These are phyloP conservation scores for Epirrhoe tristata DNA, from an alignment of 2,888 invertebrate genomes.

Conservation along the genomic window DNA sequence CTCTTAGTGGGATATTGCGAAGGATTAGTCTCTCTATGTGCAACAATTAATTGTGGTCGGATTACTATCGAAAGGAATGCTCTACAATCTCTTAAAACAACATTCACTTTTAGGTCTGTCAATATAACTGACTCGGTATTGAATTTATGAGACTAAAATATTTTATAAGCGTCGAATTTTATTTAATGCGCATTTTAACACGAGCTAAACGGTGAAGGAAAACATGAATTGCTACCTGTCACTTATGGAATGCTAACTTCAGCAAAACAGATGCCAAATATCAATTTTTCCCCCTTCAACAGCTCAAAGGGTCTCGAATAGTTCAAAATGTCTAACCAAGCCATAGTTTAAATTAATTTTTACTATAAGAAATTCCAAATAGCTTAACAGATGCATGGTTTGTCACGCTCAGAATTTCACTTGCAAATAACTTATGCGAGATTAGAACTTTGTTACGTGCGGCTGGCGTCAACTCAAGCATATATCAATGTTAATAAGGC, in stretches of 20 bases:
- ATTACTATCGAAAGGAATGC: constrained; percentile 8
- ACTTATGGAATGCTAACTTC: no score
- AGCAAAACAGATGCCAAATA: no score
- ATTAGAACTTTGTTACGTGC: constrained; percentile 15
- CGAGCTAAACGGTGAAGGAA: no score
- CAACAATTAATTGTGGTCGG: background rate
- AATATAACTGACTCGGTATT: background rate
- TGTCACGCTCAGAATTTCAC: constrained; percentile 16
- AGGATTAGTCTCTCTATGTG: background rate
- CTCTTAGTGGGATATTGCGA: background rate
- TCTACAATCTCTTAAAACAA: constrained; percentile 8
- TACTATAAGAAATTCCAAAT: background rate
- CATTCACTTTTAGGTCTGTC: constrained; percentile 8
- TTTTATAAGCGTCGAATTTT: background rate
- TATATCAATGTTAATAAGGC: constrained; percentile 25
- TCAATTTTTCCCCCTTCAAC: no score
- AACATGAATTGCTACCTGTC: no score
- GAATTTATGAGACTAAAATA: background rate
- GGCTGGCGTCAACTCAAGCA: constrained; percentile 23
- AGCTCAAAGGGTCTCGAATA: no score
- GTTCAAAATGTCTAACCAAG: no score
- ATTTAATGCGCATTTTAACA: background rate
- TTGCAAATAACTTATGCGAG: constrained; percentile 20
- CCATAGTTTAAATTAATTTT: no score
- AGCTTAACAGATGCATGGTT: background rate